Evolutionary conservation across 2,797 vertebrate species (phyloP).

Genomic region (Mus caroli): DNA sequence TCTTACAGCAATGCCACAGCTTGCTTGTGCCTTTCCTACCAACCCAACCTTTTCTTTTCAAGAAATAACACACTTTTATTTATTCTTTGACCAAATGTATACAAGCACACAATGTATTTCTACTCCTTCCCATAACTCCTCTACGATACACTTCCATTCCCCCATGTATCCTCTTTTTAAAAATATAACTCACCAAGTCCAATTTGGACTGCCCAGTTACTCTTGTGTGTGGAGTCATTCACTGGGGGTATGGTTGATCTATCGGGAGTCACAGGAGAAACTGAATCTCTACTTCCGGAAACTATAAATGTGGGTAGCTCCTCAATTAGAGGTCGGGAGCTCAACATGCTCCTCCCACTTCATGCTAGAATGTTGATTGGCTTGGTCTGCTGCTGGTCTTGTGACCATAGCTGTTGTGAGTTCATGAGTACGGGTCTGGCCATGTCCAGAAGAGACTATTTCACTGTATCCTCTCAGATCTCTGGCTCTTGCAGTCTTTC

Average conservation of each 20-base stretch:
- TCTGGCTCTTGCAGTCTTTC: neutral
- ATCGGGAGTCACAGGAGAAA: neutral
- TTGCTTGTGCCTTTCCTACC: neutral
- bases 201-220: neutral
- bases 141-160: neutral
- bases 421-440: neutral
- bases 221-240: neutral
- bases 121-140: neutral
- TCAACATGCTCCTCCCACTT: neutral
- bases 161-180: neutral
- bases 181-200: neutral
- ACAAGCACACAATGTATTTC: neutral
- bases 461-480: neutral
- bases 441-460: neutral
- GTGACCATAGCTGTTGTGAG: neutral
- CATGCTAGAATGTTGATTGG: neutral
- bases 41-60: neutral
- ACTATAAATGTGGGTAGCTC: neutral
- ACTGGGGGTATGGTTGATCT: neutral
- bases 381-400: neutral
- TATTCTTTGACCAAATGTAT: neutral
- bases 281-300: neutral
- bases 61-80: neutral
- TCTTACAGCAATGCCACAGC: neutral
- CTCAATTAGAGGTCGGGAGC: neutral